phyloP scores from a whole-genome alignment of 2,113 vertebrate species.

The Halichoerus grypus region DNA sequence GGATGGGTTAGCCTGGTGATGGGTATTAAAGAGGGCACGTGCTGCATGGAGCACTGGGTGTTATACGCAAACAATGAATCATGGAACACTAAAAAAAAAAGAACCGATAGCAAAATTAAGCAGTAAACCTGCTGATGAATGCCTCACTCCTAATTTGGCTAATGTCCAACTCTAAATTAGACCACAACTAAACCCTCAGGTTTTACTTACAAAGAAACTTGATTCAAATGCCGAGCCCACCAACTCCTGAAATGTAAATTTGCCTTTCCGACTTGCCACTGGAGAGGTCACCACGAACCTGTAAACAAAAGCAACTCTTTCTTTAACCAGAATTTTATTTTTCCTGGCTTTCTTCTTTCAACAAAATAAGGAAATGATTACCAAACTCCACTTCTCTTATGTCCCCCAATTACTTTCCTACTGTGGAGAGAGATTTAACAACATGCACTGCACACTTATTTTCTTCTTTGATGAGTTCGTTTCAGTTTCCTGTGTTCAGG shows the following conservation, averaged over 20 bases:
- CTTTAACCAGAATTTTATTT: constrained; percentile 2
- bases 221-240: not conserved
- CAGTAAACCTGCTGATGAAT: not conserved
- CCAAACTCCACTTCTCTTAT: not conserved
- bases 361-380: not conserved
- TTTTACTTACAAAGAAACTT: not conserved
- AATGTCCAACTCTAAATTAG: constrained; percentile 4
- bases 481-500: not conserved
- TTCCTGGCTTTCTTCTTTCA: constrained; percentile 39
- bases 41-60: too few relatives aligned
- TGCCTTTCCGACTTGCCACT: not conserved
- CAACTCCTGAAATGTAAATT: not conserved
- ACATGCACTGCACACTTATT: not conserved
- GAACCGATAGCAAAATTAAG: not conserved
- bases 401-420: not conserved
- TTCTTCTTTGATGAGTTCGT: not conserved
- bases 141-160: not conserved
- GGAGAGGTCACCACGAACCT: not conserved
- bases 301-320: not conserved
- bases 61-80: too few relatives aligned
- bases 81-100: too few relatives aligned
- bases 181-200: not conserved
- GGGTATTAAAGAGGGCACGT: too few relatives aligned
- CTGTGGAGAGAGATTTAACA: not conserved
- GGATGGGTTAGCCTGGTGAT: too few relatives aligned